A percentile compares a stretch with the other conserved stretches of the same genome.
Evolutionary conservation across 2,797 vertebrate species (phyloP).

Genomic region (Yasuhikotakia modesta): DNA sequence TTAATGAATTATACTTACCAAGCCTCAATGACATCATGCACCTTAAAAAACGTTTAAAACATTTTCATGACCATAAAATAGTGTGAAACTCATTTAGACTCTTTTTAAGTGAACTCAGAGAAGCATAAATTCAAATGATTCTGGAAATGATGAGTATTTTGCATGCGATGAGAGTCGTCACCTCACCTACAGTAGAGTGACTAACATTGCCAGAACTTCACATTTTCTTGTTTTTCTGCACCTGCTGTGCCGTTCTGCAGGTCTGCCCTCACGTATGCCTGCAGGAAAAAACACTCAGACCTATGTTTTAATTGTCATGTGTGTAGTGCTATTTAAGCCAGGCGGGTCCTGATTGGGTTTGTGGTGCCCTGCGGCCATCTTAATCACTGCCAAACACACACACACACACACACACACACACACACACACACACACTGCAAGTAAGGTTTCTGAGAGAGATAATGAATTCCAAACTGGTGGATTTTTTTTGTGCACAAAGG

Average conservation of each 20-base stretch:
- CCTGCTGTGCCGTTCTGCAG: conserved; percentile 2
- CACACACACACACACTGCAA: neutral
- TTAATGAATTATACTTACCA: neutral
- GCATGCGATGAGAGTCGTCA: neutral
- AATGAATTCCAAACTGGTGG: neutral
- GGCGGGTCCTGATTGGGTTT: conserved; percentile 35
- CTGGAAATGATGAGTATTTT: neutral
- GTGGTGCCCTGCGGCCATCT: conserved; percentile 15
- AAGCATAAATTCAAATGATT: neutral
- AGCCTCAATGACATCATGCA: neutral
- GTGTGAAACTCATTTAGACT: neutral
- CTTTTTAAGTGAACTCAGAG: neutral
- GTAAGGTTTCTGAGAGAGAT: conserved; percentile 28
- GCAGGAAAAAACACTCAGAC: conserved; percentile 16
- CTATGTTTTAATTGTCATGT: conserved; percentile 27
- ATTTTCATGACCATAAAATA: neutral
- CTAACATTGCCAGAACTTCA: conserved; percentile 12
- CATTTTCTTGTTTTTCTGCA: neutral
- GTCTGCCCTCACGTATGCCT: neutral
- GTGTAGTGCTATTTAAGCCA: conserved; percentile 29
- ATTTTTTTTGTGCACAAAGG: too few relatives aligned
- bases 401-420: conserved; percentile 7
- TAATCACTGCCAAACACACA: conserved; percentile 36
- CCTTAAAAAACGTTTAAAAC: neutral
- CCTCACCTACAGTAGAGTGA: neutral